A percentile compares a stretch with the other conserved stretches of the same genome.
These are phyloP conservation scores for Cephus spinipes DNA, from an alignment of 2,888 invertebrate species.

Conservation along the genomic window DNA sequence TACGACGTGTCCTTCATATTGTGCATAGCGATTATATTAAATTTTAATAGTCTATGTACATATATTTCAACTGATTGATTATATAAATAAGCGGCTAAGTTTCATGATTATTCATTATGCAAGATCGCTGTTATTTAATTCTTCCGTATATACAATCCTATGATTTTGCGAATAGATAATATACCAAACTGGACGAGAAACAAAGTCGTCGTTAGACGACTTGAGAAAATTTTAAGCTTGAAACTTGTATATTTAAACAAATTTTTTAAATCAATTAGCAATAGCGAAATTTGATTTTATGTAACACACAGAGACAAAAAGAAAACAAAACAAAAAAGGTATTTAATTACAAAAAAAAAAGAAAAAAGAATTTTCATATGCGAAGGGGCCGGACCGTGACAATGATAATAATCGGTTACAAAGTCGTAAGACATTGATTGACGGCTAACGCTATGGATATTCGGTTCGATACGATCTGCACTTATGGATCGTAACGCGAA, in stretches of 20 bases:
- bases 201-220: not conserved
- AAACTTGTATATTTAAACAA: not conserved
- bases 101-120: not conserved
- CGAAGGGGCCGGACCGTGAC: not conserved
- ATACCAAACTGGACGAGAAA: not conserved
- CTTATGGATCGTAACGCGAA: not conserved
- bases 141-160: not conserved
- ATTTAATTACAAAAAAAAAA: too few species aligned
- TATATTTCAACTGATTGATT: not conserved
- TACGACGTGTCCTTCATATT: not conserved
- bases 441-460: not conserved
- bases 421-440: not conserved
- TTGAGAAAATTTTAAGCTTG: not conserved
- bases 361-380: not conserved
- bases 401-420: not conserved
- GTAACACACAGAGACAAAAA: not conserved
- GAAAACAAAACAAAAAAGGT: not conserved
- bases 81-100: not conserved
- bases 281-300: not conserved
- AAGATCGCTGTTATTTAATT: not conserved
- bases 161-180: not conserved
- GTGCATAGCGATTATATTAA: not conserved
- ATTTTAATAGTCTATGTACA: not conserved
- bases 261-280: not conserved
- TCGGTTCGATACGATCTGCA: not conserved